Base-by-base conservation (phyloP, 2,797 vertebrate species). In the Syndactyla subalaris region DNA sequence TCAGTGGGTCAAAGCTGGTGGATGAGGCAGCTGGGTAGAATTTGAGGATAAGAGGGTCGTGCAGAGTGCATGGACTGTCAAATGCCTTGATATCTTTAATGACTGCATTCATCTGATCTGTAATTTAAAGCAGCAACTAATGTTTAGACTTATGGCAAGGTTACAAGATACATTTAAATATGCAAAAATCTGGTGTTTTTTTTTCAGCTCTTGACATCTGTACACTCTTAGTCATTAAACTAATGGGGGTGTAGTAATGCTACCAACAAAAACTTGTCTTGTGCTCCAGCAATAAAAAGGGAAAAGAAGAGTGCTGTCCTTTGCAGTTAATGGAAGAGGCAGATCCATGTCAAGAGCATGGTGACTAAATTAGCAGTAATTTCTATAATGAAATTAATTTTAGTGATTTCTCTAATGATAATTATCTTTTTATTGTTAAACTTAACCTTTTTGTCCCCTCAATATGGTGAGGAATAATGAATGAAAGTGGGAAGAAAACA, bases 161-260 rank as follows among this genome's bases (percentile, higher is more conserved):
- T 72, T 71, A 72, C 61, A 85, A 86, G 58, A 34, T 61, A 22
- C 43, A 89, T 95, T 76, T 92, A 68, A 90, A 88, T 96, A 85
- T 81, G 67, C 38, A 87, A 90, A 94, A 96, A 52, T 78, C 71
- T 81, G 54, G 0, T 9, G 0, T 15, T 15, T 20, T 21, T 36
- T 74, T 94, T 87, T 92, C 87, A 41, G 41, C 57, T 83, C 41
- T 80, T 80, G 82, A 88, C 66, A 86, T 89, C 57, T 88, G 73
- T 66, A 39, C 13, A 5, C 58, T 85, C 61, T 74, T 54, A 91
- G 94, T 89, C 66, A 78, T 92, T 95, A 95, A 85, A 54, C 70
- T 96, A 85, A 95, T 96, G 88, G 79, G 46, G 51, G 3, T 88
- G 68, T 85, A 65, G 46, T 95, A 92, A 89, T 95, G 89, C 83